Conservation (phyloP, 2,113 vertebrate genomes). For the Trochalopteron elliotii region DNA sequence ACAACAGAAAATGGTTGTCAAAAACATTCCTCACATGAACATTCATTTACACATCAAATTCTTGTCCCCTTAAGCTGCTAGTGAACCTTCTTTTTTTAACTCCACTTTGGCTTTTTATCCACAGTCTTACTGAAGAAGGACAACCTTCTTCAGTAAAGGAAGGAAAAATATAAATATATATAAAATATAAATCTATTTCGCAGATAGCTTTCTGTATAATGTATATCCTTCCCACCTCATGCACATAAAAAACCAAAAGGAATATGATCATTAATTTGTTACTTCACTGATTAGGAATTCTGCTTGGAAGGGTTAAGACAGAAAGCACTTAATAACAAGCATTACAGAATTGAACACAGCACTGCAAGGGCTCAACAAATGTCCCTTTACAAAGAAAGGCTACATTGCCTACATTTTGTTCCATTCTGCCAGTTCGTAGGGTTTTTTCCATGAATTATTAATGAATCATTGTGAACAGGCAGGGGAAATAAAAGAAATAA, state of each 20-base stretch:
- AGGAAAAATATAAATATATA: background rate
- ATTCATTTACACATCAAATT: background rate
- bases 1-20: background rate
- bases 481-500: background rate
- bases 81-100: background rate
- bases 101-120: background rate
- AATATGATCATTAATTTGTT: background rate
- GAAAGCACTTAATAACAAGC: background rate
- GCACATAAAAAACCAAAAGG: background rate
- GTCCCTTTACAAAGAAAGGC: background rate
- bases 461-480: background rate
- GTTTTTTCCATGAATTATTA: background rate
- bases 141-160: no score
- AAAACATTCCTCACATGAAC: background rate
- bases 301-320: background rate
- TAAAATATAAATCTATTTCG: background rate
- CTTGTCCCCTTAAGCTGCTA: background rate
- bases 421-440: background rate
- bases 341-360: background rate
- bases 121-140: background rate
- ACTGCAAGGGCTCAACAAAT: background rate
- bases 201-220: background rate
- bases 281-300: conserved; percentile 15
- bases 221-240: background rate
- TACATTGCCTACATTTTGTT: conserved; percentile 15